Evolutionary conservation across 2,888 invertebrate species (phyloP), one percentile per base, ranked within the genome.

Genomic region (Zhuqinia jingwanae): DNA sequence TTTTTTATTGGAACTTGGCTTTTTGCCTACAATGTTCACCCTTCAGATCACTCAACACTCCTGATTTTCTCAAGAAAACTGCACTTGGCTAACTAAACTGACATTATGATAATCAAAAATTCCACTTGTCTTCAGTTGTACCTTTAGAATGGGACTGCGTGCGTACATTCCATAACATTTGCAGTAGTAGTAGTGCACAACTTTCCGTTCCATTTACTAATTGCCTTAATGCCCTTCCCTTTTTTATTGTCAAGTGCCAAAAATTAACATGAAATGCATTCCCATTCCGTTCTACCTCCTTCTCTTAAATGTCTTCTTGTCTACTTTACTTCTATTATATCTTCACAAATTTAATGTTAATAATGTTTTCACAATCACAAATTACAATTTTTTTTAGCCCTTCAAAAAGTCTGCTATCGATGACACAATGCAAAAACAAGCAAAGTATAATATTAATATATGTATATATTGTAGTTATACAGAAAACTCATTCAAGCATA

Each of bases 151-250:
- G n/a, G n/a, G n/a, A n/a, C n/a, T n/a, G n/a, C n/a, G n/a, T n/a
- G n/a, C n/a, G n/a, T n/a, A n/a, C 53, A 47, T 53, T 30, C 15
- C 42, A 58, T n/a, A n/a, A n/a, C n/a, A 58, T n/a, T 36, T 42
- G 56, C 58, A 75, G 25, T 58, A 11, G 11, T n/a, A 50, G 50
- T n/a, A 50, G 13, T 20, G 22, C 63, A 36, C 36, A 63, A 25
- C 17, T 20, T 47, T 47, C 15, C 50, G 76, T 65, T 76, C 83
- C 76, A 50, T 65, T 83, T 83, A 70, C 82, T 75, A 82, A 82
- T 82, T 82, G 82, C 58, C 53, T 63, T 65, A 65, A 65, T 83
- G 83, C 83, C 83, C 83, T 83, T 83, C 83, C 83, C 73, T 76
- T 76, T 56, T 76, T 76, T 70, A 45, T 58, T 73, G 58, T 42